Conservation (phyloP, 2,797 vertebrate species). For the Chrysocyon brachyurus region DNA sequence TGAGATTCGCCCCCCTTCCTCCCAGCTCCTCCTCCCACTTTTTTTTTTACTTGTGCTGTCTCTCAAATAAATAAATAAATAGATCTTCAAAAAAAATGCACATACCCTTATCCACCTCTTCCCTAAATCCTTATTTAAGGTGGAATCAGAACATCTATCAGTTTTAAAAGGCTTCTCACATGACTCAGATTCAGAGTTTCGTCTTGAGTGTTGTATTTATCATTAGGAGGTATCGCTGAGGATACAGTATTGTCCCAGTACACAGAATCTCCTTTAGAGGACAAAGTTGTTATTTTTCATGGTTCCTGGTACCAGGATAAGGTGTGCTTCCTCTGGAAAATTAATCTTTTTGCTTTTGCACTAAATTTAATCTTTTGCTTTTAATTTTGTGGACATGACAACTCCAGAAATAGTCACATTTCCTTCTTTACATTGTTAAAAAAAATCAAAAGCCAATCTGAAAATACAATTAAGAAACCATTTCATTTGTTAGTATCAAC, state of each 20-base stretch:
- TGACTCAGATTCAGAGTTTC: conserved; percentile 1
- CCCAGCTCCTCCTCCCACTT: background rate
- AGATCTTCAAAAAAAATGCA: background rate
- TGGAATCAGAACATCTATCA: background rate
- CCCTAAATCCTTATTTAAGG: background rate
- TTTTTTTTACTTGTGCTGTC: background rate
- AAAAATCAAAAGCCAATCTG: background rate
- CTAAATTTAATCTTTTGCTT: background rate
- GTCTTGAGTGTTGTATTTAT: conserved; percentile 50
- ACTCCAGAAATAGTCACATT: conserved; percentile 25
- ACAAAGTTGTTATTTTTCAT: conserved; percentile 31
- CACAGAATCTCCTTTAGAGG: background rate
- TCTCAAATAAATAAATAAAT: background rate
- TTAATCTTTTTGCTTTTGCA: background rate
- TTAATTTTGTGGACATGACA: conserved; percentile 33
- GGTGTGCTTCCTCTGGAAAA: conserved; percentile 34
- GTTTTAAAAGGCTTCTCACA: conserved; percentile 28
- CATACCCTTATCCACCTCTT: background rate
- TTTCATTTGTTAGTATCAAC: conserved; percentile 3
- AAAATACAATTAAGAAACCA: conserved; percentile 23
- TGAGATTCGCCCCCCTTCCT: background rate
- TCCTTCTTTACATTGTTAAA: conserved; percentile 20
- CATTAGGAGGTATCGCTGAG: background rate
- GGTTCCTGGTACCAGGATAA: background rate
- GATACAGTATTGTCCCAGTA: background rate